Conservation (phyloP, 2,797 vertebrate genomes). For the Pseudochirops cupreus region DNA sequence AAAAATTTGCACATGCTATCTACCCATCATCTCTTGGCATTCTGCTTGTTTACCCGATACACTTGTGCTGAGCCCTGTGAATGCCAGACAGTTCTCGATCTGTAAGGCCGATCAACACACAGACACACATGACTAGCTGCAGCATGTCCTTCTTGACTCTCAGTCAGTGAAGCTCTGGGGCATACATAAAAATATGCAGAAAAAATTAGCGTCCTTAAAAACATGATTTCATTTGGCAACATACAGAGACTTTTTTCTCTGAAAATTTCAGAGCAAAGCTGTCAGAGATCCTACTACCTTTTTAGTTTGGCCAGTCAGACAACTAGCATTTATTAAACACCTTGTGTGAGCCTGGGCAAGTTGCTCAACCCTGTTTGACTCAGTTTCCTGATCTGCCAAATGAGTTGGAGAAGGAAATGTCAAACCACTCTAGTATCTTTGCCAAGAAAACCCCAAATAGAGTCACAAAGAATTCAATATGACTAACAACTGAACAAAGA, state of each 20-base stretch:
- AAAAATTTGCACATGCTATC: not conserved
- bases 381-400: not conserved
- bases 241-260: slow-evolving; percentile 19
- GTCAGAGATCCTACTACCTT: slow-evolving; percentile 47
- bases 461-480: not conserved
- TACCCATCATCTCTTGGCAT: not conserved
- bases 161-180: not conserved
- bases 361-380: not conserved
- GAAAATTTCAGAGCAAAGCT: slow-evolving; percentile 50
- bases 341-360: not conserved
- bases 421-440: not conserved
- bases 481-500: not conserved
- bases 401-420: not conserved
- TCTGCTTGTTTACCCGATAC: not conserved
- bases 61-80: not conserved
- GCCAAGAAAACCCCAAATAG: not conserved
- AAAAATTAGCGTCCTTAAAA: slow-evolving; percentile 22
- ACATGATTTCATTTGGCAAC: not conserved
- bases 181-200: not conserved
- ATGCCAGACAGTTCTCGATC: not conserved
- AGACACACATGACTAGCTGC: not conserved
- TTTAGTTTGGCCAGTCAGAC: not conserved
- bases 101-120: not conserved
- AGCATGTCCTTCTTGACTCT: not conserved
- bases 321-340: not conserved